These are phyloP conservation scores for Andrena marginata DNA, from an alignment of 2,888 invertebrate species.

Conservation along the genomic window DNA sequence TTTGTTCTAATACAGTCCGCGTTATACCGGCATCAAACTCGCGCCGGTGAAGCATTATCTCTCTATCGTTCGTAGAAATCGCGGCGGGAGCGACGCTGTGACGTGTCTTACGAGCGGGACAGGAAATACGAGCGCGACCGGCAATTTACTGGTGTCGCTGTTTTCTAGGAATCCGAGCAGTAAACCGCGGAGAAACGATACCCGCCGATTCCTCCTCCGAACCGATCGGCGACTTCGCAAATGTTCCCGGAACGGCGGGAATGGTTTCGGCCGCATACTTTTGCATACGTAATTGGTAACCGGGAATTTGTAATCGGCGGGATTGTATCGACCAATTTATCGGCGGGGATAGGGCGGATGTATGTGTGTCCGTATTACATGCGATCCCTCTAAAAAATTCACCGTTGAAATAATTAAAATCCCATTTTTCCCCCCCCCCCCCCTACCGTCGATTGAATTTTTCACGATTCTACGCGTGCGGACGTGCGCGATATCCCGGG, in stretches of 20 bases:
- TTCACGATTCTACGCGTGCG: conserved; percentile 28
- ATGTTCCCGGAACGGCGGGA: background rate
- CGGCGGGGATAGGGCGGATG: background rate
- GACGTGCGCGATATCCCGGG: conserved; percentile 20
- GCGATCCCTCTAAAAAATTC: conserved; percentile 49
- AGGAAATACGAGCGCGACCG: background rate
- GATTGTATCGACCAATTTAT: conserved; percentile 14
- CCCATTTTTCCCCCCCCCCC: conserved; percentile 13
- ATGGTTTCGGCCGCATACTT: conserved; percentile 2
- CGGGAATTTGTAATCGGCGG: conserved; percentile 21
- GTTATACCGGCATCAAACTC: conserved; percentile 53
- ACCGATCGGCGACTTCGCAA: background rate
- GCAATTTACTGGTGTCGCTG: background rate
- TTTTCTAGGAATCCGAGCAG: background rate
- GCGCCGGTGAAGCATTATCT: conserved; percentile 39
- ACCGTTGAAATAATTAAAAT: conserved; percentile 51
- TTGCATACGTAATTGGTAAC: conserved; percentile 10
- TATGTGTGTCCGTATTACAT: conserved; percentile 38
- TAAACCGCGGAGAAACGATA: background rate
- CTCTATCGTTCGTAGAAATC: conserved; percentile 41
- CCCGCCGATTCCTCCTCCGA: too few species aligned
- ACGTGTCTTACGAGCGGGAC: conserved; percentile 5
- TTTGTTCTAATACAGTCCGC: conserved; percentile 61
- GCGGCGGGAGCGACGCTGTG: background rate
- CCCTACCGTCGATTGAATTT: conserved; percentile 44